These are phyloP conservation scores for Aspidiotus rigidus DNA, from an alignment of 2,888 invertebrate species.

Conservation along the genomic window DNA sequence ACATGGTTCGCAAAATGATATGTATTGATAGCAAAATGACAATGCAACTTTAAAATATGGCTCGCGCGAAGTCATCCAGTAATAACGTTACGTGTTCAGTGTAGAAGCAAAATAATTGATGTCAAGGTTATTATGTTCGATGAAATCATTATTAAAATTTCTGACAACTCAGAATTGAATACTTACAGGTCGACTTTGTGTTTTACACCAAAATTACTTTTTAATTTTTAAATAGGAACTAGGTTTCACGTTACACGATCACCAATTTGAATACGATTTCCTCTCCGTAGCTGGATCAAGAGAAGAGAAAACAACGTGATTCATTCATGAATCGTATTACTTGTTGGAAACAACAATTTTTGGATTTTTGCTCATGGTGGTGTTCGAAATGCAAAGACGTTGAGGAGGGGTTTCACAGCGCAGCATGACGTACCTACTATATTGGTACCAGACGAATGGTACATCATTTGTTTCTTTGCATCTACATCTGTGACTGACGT, in stretches of 20 bases:
- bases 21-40: neutral
- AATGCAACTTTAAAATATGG: neutral
- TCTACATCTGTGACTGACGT: too few relatives aligned
- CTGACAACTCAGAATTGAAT: neutral
- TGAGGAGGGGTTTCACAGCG: too few relatives aligned
- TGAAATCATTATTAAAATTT: neutral
- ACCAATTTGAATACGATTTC: conserved; percentile 1
- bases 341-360: conserved; percentile 33
- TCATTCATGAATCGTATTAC: conserved; percentile 27
- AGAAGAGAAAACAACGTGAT: conserved; percentile 30
- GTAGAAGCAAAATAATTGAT: conserved; percentile 10
- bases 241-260: neutral
- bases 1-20: conserved; percentile 10
- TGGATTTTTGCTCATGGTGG: neutral
- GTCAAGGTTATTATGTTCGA: conserved; percentile 26
- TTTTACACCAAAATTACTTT: conserved; percentile 19
- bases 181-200: conserved; percentile 26
- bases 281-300: neutral
- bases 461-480: too few relatives aligned
- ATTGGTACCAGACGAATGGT: too few relatives aligned
- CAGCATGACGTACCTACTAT: too few relatives aligned
- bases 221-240: conserved; percentile 15
- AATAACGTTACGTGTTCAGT: conserved; percentile 2
- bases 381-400: too few relatives aligned
- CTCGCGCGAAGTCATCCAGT: neutral